Base-by-base conservation (phyloP, 2,888 invertebrate genomes). In the Himalopsyche japonica region DNA sequence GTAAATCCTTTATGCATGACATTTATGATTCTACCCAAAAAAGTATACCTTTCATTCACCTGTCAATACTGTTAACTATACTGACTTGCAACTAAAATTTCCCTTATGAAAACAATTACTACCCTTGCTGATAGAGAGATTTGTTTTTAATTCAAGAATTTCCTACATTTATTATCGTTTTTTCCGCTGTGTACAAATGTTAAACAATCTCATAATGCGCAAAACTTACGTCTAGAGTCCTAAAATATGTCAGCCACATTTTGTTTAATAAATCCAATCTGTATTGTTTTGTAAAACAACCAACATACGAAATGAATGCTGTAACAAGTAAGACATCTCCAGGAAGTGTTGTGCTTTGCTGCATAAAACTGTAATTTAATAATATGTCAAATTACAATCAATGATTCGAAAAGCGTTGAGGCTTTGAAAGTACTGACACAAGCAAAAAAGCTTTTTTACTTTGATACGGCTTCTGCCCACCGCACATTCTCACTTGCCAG, bases 251-350 rank as follows among this genome's bases (percentile, higher is more conserved):
- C 24, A 97, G 92, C 98, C 98, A 98, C 91, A 96, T 95, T 90
- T 97, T 97, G 87, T 97, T 95, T 87, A 98, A 90, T 34, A 99
- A 92, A 90, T 98, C 98, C 87, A 95, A 91, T 87, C 99, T 94
- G 89, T 97, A 99, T 88, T 96, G 95, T 89, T 98, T 98, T 0
- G 98, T 98, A 89, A 99, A 99, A 89, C 98, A 98, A 6, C 99
- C 99, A 8, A 98, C 97, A 89, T 99, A 99, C 0, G 98, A 98
- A 88, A 99, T 97, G 89, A 98, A 99, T 0, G 98, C 98, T 57
- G 98, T 98, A 1, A 98, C 96, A 30, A 98, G 92, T 3, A 99
- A 92, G 32, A 98, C 96, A 89, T 99, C 98, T 15, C 98, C 98
- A 0, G 98, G 98, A 81, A 99, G 91, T n/a, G 98, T 98, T 82